Evolutionary conservation across 2,113 vertebrate species (phyloP).

Genomic region (Petrocephalus microphthalmus): DNA sequence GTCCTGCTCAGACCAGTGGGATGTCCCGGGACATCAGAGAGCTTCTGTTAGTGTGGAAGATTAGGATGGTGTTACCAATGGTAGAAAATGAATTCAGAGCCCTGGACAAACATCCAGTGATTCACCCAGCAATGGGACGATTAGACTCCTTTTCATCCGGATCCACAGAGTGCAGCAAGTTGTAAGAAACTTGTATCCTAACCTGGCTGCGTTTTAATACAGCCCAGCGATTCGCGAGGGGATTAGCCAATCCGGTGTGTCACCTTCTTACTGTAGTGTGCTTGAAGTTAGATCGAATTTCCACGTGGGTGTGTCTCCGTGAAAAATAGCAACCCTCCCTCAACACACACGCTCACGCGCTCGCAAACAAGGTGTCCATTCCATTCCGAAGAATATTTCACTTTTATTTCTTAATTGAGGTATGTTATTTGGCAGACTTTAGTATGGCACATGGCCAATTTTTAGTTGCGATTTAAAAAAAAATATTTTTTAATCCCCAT

Average conservation of each 20-base stretch:
- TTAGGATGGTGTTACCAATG: constrained; percentile 41
- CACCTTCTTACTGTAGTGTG: not conserved
- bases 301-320: not conserved
- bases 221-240: not conserved
- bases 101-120: constrained; percentile 46
- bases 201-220: not conserved
- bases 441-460: not conserved
- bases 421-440: not conserved
- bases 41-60: constrained; percentile 29
- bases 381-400: not conserved
- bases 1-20: constrained; percentile 45
- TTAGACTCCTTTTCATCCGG: not conserved
- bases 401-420: not conserved
- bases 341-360: not conserved
- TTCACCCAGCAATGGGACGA: not conserved
- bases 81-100: constrained; percentile 42
- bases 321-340: not conserved
- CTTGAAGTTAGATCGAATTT: not conserved
- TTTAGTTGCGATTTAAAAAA: not conserved
- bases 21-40: constrained; percentile 20
- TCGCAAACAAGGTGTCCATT: not conserved
- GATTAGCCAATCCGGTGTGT: not conserved
- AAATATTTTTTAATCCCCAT: not conserved
- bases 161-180: not conserved
- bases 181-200: not conserved